phyloP scores from a whole-genome alignment of 2,797 vertebrate species.

The Carapus acus region DNA sequence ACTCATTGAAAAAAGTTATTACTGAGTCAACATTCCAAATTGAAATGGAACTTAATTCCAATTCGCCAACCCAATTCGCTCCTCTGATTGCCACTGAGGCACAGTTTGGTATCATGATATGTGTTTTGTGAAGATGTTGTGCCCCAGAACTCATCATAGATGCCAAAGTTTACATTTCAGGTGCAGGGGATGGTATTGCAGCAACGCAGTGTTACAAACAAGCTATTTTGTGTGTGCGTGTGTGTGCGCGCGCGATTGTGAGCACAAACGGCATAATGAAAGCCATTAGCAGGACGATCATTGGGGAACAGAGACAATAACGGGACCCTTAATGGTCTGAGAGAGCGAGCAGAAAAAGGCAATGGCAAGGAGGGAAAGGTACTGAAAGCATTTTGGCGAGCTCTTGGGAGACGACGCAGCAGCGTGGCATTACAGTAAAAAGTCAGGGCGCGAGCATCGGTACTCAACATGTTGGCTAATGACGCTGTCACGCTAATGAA shows the following conservation, averaged over 20 bases:
- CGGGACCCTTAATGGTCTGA: slow-evolving; percentile 27
- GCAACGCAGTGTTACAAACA: no score
- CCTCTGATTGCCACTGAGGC: no score
- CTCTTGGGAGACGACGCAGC: slow-evolving; percentile 12
- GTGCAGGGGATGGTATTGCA: no score
- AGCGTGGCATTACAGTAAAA: slow-evolving; percentile 25
- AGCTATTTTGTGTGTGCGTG: background rate
- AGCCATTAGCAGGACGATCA: slow-evolving; percentile 30
- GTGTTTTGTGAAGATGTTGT: no score
- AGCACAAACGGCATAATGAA: slow-evolving; percentile 30
- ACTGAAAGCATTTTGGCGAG: slow-evolving; percentile 30
- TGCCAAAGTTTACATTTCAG: no score
- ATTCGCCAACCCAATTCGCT: no score
- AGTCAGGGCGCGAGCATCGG: slow-evolving; percentile 17
- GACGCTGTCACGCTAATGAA: slow-evolving; percentile 18
- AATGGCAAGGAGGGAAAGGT: slow-evolving; percentile 20
- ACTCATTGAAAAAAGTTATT: no score
- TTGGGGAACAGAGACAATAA: background rate
- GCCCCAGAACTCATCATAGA: no score
- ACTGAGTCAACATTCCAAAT: slow-evolving; percentile 1
- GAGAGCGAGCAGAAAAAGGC: slow-evolving; percentile 5
- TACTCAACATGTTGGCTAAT: slow-evolving; percentile 14
- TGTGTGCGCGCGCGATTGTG: slow-evolving; percentile 1
- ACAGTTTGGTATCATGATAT: no score
- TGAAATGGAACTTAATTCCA: no score